Percentiles rank a stretch among this genome's conserved stretches.
phyloP scores from a whole-genome alignment of 2,113 vertebrate species.

The Pelmatolapia mariae region DNA sequence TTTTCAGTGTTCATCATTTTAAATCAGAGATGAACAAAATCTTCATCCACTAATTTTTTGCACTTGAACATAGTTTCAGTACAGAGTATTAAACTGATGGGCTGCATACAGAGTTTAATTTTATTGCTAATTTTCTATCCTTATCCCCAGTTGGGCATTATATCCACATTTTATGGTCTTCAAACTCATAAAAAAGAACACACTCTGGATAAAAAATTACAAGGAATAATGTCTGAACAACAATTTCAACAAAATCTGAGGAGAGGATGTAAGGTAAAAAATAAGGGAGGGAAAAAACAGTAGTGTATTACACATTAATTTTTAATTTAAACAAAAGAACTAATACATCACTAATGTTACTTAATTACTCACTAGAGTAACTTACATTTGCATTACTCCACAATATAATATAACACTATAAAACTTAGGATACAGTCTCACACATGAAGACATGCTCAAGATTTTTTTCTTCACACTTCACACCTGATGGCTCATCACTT shows the following conservation, averaged over 20 bases:
- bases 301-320: neutral
- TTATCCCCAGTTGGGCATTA: neutral
- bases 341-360: neutral
- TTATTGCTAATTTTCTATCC: neutral
- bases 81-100: neutral
- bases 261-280: neutral
- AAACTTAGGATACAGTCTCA: neutral
- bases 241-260: neutral
- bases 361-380: neutral
- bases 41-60: neutral
- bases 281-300: neutral
- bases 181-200: neutral
- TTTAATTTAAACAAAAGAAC: neutral
- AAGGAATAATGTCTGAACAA: neutral
- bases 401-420: neutral
- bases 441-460: neutral
- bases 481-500: neutral
- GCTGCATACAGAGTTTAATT: neutral
- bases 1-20: conserved; percentile 2
- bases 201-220: neutral
- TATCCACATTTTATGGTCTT: neutral
- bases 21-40: neutral
- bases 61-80: neutral
- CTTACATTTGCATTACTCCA: neutral
- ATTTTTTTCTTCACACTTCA: neutral